Base-by-base conservation (phyloP, 2,797 vertebrate genomes). In the Pseudotriccus pelzelni region DNA sequence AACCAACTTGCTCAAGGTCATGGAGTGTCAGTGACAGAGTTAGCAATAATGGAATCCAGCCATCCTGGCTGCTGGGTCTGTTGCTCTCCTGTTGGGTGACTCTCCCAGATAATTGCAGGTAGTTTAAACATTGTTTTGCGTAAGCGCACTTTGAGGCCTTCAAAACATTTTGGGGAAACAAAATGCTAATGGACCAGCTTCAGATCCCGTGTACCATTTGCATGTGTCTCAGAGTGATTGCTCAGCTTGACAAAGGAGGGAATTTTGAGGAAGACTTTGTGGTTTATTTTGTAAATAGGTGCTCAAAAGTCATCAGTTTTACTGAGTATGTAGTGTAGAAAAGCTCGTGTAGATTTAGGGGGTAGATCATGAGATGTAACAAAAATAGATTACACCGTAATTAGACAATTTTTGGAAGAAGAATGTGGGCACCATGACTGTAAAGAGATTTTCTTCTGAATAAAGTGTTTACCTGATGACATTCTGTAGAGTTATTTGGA, bases 1-100 rank as follows among this genome's bases (percentile, higher is more conserved):
- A 92, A 94, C 92, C 87, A 73, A 36, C 87, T 79, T 23, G 76
- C 84, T 92, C 89, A 96, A 96, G 91, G 90, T 95, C 93, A 87
- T 52, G 77, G 58, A 77, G 89, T 83, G 94, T 27, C 81, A 12
- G 70, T 77, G 80, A n/a, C 80, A 55, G 84, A 79, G 93, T 70
- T 78, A 46, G 94, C 87, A 89, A 18, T 49, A 63, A 79, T 96
- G 88, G 92, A 94, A 90, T 83, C 55, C 66, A 56, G 88, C 84
- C 69, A 69, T 84, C 85, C 90, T 86, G 82, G 79, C 85, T 89
- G 56, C 94, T 50, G 58, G 82, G 23, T 24, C 84, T 28, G 23
- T 30, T 32, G 66, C 94, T 84, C 73, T 46, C 10, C 39, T 84
- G 0, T 14, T 46, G 66, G 59, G 25, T 92, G 89, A 85, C 77